phyloP scores from a whole-genome alignment of 2,797 vertebrate species.

The Liasis olivaceus region DNA sequence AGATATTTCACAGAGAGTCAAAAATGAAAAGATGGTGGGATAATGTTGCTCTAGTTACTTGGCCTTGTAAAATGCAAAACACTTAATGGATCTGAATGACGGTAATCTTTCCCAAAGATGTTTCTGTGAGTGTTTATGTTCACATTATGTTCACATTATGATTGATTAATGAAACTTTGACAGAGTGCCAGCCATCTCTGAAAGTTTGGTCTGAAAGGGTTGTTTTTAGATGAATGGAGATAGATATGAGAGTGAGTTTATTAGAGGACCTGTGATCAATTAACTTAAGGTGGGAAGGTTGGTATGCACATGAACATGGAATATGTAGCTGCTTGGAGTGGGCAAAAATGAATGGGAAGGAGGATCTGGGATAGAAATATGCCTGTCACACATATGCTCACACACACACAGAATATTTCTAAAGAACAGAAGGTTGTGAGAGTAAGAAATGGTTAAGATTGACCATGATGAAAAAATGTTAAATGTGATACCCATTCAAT shows the following conservation, averaged over 20 bases:
- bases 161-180: slow-evolving; percentile 31
- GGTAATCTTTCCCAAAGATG: slow-evolving; percentile 38
- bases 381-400: background rate
- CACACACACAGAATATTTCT: background rate
- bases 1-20: background rate
- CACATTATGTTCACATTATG: background rate
- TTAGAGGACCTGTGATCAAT: background rate
- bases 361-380: background rate
- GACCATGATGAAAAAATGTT: too few relatives aligned
- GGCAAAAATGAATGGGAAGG: background rate
- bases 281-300: background rate
- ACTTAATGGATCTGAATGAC: background rate
- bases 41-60: slow-evolving; percentile 10
- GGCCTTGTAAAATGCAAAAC: background rate
- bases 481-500: too few relatives aligned
- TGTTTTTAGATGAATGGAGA: slow-evolving; percentile 24
- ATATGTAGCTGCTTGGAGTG: background rate
- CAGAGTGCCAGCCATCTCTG: slow-evolving; percentile 23
- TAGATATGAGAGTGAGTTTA: slow-evolving; percentile 15
- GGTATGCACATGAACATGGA: too few relatives aligned
- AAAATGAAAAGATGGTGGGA: slow-evolving; percentile 12
- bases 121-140: slow-evolving; percentile 31
- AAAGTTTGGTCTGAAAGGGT: slow-evolving; percentile 55
- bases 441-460: too few relatives aligned
- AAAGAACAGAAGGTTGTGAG: too few relatives aligned